Percentiles rank a stretch among this genome's conserved stretches.
phyloP scores from a whole-genome alignment of 2,797 vertebrate genomes.

The Chelon labrosus region DNA sequence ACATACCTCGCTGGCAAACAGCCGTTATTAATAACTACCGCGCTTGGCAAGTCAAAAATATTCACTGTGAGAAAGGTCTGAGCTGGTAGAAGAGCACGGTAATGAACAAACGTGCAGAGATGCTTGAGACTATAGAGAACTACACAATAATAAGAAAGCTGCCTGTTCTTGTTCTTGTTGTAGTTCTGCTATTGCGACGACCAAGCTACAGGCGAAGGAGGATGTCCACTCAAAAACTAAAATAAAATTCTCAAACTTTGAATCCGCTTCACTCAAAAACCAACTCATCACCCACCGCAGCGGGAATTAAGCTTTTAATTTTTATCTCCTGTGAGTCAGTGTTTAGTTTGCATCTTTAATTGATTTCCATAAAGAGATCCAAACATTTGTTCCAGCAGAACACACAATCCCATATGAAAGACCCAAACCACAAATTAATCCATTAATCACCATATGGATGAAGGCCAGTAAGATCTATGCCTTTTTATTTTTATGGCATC shows the following conservation, averaged over 20 bases:
- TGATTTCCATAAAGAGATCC: not conserved
- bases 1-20: not conserved
- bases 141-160: not conserved
- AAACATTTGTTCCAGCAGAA: not conserved
- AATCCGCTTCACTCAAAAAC: not conserved
- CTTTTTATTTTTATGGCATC: not conserved
- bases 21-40: conserved; percentile 9
- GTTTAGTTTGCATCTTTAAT: not conserved
- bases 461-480: not conserved
- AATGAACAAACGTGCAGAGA: not conserved
- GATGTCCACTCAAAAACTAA: conserved; percentile 74
- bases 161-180: not conserved
- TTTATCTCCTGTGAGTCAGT: not conserved
- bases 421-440: not conserved
- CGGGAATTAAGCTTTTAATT: too few relatives aligned
- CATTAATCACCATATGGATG: not conserved
- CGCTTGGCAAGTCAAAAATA: conserved; percentile 28
- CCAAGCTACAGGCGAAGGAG: conserved; percentile 26
- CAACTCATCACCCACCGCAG: too few relatives aligned
- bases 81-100: conserved; percentile 27
- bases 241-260: not conserved
- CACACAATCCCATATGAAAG: not conserved
- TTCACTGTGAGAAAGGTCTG: conserved; percentile 13
- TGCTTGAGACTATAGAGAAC: not conserved
- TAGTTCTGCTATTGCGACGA: not conserved